A percentile compares a stretch with the other conserved stretches of the same genome.
These are phyloP conservation scores for Campoplex capitator DNA, from an alignment of 2,888 invertebrate genomes.

Conservation along the genomic window DNA sequence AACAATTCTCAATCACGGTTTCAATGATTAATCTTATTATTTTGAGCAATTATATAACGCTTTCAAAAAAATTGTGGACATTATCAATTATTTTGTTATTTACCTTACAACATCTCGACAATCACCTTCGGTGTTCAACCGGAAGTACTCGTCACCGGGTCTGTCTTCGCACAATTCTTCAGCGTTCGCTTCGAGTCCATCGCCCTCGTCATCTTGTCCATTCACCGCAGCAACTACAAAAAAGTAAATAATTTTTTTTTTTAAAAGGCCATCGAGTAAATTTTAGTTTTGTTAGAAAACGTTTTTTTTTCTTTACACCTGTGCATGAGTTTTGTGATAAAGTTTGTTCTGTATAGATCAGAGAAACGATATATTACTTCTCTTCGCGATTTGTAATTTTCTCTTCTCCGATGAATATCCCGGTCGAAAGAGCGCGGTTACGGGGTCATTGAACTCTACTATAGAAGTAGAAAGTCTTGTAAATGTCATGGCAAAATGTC, in stretches of 20 bases:
- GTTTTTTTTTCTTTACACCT: background rate
- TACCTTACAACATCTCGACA: slow-evolving; percentile 97
- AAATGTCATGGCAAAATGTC: slow-evolving; percentile 81
- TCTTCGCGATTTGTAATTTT: slow-evolving; percentile 54
- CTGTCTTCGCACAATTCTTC: slow-evolving; percentile 95
- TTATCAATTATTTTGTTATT: slow-evolving; percentile 71
- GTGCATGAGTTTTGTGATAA: slow-evolving; percentile 6
- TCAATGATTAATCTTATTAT: background rate
- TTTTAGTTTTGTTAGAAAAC: background rate
- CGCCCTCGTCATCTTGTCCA: slow-evolving; percentile 89
- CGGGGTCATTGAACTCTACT: slow-evolving; percentile 80
- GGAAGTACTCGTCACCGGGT: slow-evolving; percentile 96
- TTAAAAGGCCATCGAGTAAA: background rate
- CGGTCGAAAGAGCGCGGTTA: slow-evolving; percentile 61
- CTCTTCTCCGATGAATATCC: slow-evolving; percentile 52
- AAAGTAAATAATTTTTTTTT: no score
- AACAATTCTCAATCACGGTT: background rate
- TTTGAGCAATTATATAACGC: background rate
- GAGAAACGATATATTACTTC: background rate
- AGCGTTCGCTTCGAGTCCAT: slow-evolving; percentile 88
- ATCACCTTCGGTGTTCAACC: slow-evolving; percentile 93
- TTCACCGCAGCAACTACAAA: slow-evolving; percentile 80
- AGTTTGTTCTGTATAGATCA: slow-evolving; percentile 16
- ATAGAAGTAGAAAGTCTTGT: slow-evolving; percentile 83
- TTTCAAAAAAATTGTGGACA: background rate